Evolutionary conservation across 2,797 vertebrate genomes (phyloP).

Genomic region (Mastacembelus armatus): DNA sequence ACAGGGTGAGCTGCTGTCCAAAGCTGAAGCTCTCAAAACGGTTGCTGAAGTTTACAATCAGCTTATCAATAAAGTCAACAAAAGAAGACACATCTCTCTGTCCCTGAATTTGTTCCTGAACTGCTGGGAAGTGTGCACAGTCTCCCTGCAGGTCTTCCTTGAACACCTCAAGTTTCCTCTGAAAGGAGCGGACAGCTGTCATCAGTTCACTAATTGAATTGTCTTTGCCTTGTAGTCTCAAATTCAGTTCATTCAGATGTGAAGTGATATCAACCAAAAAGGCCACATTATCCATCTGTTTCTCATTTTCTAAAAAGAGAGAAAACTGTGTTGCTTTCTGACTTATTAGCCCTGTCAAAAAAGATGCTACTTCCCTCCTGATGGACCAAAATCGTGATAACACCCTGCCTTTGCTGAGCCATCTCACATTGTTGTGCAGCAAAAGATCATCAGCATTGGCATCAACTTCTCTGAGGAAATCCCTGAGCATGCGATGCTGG

Average conservation of each 20-base stretch:
- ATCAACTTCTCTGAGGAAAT: conserved; percentile 29
- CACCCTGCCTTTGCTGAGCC: conserved; percentile 38
- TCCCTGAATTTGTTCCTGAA: conserved; percentile 5
- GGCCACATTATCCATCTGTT: conserved; percentile 11
- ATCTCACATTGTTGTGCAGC: no score
- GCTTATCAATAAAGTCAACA: conserved; percentile 17
- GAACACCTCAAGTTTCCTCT: conserved; percentile 19
- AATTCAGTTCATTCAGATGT: conserved; percentile 42
- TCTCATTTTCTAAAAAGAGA: conserved; percentile 9
- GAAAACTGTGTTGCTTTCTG: conserved; percentile 20
- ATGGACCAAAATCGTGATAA: conserved; percentile 34
- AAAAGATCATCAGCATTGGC: no score
- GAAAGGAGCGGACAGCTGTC: conserved; percentile 28
- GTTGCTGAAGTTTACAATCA: conserved; percentile 36
- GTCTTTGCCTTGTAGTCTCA: conserved; percentile 34
- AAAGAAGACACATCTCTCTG: not conserved
- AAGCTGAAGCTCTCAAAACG: conserved; percentile 30
- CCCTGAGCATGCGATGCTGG: no score
- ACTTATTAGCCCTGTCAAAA: conserved; percentile 15
- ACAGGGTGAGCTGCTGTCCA: conserved; percentile 24
- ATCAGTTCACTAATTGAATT: conserved; percentile 20
- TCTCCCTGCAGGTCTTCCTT: conserved; percentile 19
- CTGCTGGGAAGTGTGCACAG: conserved; percentile 3
- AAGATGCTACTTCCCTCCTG: conserved; percentile 18
- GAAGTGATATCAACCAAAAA: conserved; percentile 43